Evolutionary conservation across 2,797 vertebrate species (phyloP).

Genomic region (Mormyrops boulengeri): DNA sequence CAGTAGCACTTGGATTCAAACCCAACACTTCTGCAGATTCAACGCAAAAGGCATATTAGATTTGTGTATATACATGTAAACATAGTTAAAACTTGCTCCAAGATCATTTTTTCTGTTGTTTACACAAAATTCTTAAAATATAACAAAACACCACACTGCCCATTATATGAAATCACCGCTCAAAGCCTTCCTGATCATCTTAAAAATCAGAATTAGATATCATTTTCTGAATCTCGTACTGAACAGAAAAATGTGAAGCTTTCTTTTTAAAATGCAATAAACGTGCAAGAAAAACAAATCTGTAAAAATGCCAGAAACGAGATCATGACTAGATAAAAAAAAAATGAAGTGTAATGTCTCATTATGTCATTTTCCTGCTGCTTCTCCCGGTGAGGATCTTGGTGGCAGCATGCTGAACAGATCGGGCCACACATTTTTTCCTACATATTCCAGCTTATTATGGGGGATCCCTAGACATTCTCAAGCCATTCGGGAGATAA

Average conservation of each 20-base stretch:
- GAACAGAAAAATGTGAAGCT: not conserved
- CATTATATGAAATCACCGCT: not conserved
- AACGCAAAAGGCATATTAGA: not conserved
- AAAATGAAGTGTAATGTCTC: not conserved
- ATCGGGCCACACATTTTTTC: not conserved
- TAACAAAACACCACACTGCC: not conserved
- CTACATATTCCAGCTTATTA: not conserved
- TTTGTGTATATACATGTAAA: not conserved
- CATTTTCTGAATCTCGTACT: not conserved
- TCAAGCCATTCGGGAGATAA: not conserved
- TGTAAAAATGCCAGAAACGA: not conserved
- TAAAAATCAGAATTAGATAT: not conserved
- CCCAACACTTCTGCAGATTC: not conserved
- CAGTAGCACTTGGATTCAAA: not conserved
- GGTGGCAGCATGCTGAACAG: not conserved
- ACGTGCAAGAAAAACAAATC: not conserved
- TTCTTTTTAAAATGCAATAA: not conserved
- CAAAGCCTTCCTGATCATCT: not conserved
- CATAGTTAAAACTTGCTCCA: not conserved
- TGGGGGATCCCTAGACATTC: not conserved
- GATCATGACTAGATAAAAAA: not conserved
- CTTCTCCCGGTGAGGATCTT: not conserved
- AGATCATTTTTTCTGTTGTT: not conserved
- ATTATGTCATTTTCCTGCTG: not conserved
- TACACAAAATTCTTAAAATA: not conserved